Conservation (phyloP, 2,113 vertebrate genomes). For the Onychostoma macrolepis region DNA sequence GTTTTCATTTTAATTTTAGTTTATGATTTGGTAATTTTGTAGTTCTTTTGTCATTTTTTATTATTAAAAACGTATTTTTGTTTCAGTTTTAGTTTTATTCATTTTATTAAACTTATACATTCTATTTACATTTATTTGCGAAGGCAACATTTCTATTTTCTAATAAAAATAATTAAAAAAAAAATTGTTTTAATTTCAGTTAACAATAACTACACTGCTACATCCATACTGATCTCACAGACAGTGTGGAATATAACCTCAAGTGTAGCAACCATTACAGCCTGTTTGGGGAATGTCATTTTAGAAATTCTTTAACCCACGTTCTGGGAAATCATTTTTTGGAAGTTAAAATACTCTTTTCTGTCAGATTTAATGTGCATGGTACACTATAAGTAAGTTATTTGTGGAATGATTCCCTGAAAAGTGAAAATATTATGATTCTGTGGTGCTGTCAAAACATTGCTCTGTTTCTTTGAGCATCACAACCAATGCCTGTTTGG, state of each 20-base stretch:
- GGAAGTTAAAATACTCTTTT: not conserved
- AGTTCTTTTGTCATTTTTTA: not conserved
- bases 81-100: not conserved
- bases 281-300: not conserved
- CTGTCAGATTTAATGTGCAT: not conserved
- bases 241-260: no score
- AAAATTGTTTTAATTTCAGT: no score
- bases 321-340: not conserved
- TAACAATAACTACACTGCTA: no score
- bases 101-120: not conserved
- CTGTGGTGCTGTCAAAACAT: not conserved
- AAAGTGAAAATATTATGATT: not conserved
- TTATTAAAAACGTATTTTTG: not conserved
- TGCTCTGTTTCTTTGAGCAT: not conserved
- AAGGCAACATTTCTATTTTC: not conserved
- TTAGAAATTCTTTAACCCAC: not conserved
- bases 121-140: not conserved
- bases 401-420: not conserved
- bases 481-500: not conserved
- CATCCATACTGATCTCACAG: no score
- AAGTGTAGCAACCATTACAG: not conserved
- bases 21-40: not conserved
- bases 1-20: not conserved
- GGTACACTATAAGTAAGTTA: not conserved
- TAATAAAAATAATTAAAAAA: no score